Conservation (phyloP, 2,113 vertebrate genomes). For the Antechinus stuartii region DNA sequence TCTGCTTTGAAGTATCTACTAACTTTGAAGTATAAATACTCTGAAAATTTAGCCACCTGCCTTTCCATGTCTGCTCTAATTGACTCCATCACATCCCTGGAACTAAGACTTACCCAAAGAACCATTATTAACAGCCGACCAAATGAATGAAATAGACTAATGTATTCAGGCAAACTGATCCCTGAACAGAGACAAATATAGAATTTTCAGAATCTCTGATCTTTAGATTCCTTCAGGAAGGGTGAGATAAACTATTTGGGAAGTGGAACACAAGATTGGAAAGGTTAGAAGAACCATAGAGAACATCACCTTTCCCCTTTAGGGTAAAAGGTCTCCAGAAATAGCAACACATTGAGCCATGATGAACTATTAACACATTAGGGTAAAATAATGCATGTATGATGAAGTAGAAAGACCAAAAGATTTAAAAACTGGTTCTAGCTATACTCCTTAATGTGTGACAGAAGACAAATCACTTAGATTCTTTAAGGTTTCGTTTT, state of each 20-base stretch:
- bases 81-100: not conserved
- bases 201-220: not conserved
- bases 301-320: not conserved
- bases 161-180: not conserved
- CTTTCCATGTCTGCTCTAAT: not conserved
- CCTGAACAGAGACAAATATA: not conserved
- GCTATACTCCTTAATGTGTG: not conserved
- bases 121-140: not conserved
- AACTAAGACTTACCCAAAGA: not conserved
- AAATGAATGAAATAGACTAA: not conserved
- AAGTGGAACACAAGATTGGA: not conserved
- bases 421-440: not conserved
- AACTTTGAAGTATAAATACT: not conserved
- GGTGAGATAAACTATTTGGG: not conserved
- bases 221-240: not conserved
- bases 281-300: not conserved
- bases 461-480: slow-evolving; percentile 13
- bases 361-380: not conserved
- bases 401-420: not conserved
- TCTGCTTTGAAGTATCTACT: not conserved
- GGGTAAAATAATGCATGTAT: not conserved
- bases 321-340: not conserved
- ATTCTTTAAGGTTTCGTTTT: slow-evolving; percentile 56
- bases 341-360: not conserved
- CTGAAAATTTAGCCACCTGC: not conserved